Evolutionary conservation across 1,140 invertebrate genomes (phyloP).

Genomic region (Nilaparvata lugens): DNA sequence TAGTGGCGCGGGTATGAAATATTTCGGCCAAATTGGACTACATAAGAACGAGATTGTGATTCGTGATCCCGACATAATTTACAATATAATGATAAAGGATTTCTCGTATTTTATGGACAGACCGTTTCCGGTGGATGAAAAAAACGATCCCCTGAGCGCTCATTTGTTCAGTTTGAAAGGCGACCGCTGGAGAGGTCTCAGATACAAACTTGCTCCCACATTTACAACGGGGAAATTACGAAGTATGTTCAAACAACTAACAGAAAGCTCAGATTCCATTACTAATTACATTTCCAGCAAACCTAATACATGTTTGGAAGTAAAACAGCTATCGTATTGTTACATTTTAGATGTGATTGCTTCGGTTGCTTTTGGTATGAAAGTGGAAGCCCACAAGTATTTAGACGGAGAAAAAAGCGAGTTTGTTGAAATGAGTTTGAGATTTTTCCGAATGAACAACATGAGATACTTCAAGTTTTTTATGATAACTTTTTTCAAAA

Average conservation of each 20-base stretch:
- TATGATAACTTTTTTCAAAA: not conserved
- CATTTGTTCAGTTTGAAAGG: not conserved
- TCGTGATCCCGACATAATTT: too few species aligned
- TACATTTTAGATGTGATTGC: constrained; percentile 29
- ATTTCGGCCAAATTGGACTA: too few species aligned
- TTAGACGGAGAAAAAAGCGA: not conserved
- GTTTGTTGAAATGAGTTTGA: not conserved
- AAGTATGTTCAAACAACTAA: constrained; percentile 40
- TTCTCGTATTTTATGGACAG: not conserved
- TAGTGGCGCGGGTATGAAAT: too few species aligned
- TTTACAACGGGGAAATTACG: constrained; percentile 49
- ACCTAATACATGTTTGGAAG: constrained; percentile 16
- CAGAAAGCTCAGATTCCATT: constrained; percentile 35
- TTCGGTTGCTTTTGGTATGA: constrained; percentile 32
- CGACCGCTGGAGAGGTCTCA: not conserved
- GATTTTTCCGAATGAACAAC: not conserved
- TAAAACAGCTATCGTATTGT: constrained; percentile 15
- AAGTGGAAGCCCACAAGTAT: constrained; percentile 18
- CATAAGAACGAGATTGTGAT: too few species aligned
- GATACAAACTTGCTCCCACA: constrained; percentile 42
- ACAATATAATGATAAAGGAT: too few species aligned
- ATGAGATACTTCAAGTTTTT: not conserved
- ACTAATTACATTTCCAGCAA: too few species aligned
- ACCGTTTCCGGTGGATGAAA: not conserved
- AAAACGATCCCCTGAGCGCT: not conserved